These are phyloP conservation scores for Hyla sarda DNA, from an alignment of 2,113 vertebrate species.

Conservation along the genomic window DNA sequence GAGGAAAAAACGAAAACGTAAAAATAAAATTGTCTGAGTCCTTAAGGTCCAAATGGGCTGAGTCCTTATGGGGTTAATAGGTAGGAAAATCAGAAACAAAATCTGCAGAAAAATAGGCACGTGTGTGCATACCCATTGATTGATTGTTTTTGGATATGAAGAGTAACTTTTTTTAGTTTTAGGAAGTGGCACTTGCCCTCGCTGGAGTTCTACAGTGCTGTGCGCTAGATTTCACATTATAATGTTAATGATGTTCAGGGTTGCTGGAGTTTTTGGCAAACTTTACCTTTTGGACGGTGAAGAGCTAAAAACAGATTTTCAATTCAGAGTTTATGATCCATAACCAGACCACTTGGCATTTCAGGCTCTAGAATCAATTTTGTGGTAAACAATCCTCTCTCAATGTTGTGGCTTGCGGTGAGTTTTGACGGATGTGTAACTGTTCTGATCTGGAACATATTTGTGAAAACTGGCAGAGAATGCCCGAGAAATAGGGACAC, in stretches of 20 bases:
- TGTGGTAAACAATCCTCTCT: slow-evolving; percentile 19
- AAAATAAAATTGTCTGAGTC: no score
- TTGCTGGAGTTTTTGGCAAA: slow-evolving; percentile 24
- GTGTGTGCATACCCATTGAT: no score
- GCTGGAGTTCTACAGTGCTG: slow-evolving; percentile 2
- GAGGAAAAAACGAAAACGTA: no score
- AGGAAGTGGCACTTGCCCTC: not conserved
- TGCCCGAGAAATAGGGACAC: not conserved
- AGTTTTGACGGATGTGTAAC: not conserved
- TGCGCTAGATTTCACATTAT: slow-evolving; percentile 24
- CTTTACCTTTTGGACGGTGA: slow-evolving; percentile 7
- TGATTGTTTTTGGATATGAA: not conserved
- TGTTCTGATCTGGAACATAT: slow-evolving; percentile 18
- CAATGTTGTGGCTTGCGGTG: not conserved
- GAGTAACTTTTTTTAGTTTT: slow-evolving; percentile 20
- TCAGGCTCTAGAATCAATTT: slow-evolving; percentile 33
- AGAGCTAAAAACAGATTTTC: slow-evolving; percentile 2
- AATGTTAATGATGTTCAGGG: slow-evolving; percentile 19
- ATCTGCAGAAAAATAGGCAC: no score
- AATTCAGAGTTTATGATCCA: slow-evolving; percentile 32
- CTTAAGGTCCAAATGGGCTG: no score
- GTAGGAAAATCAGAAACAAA: no score
- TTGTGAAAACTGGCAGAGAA: slow-evolving; percentile 1
- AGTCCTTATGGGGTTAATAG: no score
- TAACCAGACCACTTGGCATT: slow-evolving; percentile 23